These are phyloP conservation scores for Amaurobius ferox DNA, from an alignment of 2,888 invertebrate species.

Conservation along the genomic window DNA sequence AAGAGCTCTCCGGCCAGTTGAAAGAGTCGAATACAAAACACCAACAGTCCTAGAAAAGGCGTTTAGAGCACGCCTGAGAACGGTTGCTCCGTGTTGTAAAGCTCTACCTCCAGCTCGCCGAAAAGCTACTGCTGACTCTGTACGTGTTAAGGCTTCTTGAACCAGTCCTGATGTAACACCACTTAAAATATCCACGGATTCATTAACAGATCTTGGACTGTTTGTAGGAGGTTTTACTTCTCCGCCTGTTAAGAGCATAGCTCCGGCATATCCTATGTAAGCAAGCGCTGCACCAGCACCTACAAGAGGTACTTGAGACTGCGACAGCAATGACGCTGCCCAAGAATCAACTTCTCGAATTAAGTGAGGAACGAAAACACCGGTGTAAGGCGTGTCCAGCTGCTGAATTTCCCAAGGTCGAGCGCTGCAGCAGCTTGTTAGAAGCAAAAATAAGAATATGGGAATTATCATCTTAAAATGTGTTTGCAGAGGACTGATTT, in stretches of 20 bases:
- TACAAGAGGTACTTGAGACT: background rate
- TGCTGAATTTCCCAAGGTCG: background rate
- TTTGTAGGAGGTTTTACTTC: no score
- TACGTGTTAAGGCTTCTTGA: conserved; percentile 39
- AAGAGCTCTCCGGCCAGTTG: background rate
- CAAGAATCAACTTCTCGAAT: background rate
- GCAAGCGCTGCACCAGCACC: background rate
- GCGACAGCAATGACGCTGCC: background rate
- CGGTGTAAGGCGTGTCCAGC: background rate
- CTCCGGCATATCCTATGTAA: background rate
- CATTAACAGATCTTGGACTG: no score
- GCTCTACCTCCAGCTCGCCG: conserved; percentile 31
- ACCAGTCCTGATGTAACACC: conserved; percentile 17
- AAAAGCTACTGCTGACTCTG: conserved; percentile 46
- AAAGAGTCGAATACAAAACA: background rate
- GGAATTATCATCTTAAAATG: no score
- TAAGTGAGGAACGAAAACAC: background rate
- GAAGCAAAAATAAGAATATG: background rate
- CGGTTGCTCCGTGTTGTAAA: conserved; percentile 1
- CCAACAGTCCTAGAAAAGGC: background rate
- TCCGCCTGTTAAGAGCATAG: background rate
- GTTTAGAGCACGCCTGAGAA: background rate
- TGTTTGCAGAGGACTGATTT: no score
- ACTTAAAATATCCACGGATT: background rate
- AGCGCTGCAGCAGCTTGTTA: background rate